Evolutionary conservation across 2,797 vertebrate genomes (phyloP), one percentile per base, ranked within the genome.

Genomic region (Smutsia temminckii): DNA sequence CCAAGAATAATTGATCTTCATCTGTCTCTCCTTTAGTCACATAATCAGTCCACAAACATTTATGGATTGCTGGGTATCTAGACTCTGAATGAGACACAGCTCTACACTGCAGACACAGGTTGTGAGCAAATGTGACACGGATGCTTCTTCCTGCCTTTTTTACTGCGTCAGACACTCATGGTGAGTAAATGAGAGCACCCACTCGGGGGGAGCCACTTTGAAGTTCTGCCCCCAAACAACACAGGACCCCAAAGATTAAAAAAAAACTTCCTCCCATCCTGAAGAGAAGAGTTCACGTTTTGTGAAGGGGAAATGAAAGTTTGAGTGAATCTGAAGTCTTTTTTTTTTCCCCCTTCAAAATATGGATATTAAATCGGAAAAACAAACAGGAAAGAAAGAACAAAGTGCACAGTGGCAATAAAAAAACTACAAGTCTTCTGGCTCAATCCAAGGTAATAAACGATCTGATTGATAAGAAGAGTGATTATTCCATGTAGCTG

Each of bases 391-490:
- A 63, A 63, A 53, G 18, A 51, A 25, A 64, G 32, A 80, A 61
- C 32, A 81, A 71, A 87, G 86, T 21, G n/a, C 29, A 72, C n/a
- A 71, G 21, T 3, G 71, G 27, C 27, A 42, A 16, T 11, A 57
- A 46, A 64, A 37, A 40, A 64, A 2, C 1, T 2, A 3, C 21
- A 23, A 34, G 40, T 71, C 63, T 75, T 68, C 13, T 34, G 16
- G 51, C 46, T 49, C 29, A 29, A 2, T 29, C n/a, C 29, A 34
- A 21, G 16, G 25, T 42, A 29, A 10, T 61, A 23, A 32, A 2
- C 14, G 42, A 0, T 3, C 8, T 5, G 25, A 4, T 21, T 29
- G 49, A 14, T 7, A 18, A 53, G 0, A 0, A 4, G 6, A 10
- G 11, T 25, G 2, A 23, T 42, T n/a, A 16, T 32, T 32, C 9